Evolutionary conservation across 2,113 vertebrate species (phyloP).

Genomic region (Trematocara macrostoma): DNA sequence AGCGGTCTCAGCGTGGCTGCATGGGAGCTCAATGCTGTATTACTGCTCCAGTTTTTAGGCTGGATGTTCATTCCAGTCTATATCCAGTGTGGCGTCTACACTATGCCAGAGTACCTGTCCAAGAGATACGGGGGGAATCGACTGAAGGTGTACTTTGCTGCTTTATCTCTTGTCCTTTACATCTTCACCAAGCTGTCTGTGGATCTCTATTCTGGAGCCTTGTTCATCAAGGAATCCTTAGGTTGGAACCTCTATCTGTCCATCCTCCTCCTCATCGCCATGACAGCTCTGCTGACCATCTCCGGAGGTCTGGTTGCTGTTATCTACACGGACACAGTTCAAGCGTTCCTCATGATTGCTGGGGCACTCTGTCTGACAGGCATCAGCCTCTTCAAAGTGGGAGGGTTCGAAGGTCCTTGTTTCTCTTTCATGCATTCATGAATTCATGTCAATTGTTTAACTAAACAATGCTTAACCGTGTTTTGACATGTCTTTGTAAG

Average conservation of each 20-base stretch:
- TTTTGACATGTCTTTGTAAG: slow-evolving; percentile 36
- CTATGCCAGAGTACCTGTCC: slow-evolving; percentile 95
- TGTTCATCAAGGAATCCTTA: slow-evolving; percentile 95
- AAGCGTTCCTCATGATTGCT: slow-evolving; percentile 89
- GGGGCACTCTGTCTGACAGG: slow-evolving; percentile 88
- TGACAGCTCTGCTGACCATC: slow-evolving; percentile 90
- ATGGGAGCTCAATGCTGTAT: slow-evolving; percentile 92
- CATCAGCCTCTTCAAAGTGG: slow-evolving; percentile 84
- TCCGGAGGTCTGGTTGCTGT: slow-evolving; percentile 92
- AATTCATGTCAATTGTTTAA: neutral
- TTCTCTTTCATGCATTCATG: neutral
- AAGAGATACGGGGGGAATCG: slow-evolving; percentile 90
- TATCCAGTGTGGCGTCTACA: slow-evolving; percentile 88
- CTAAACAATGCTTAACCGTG: neutral
- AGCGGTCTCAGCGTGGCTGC: slow-evolving; percentile 91
- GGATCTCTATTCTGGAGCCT: slow-evolving; percentile 91
- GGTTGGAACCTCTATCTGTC: slow-evolving; percentile 96
- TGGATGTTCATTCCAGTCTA: slow-evolving; percentile 97
- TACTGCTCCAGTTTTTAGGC: slow-evolving; percentile 90
- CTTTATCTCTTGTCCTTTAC: slow-evolving; percentile 88
- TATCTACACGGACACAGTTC: slow-evolving; percentile 93
- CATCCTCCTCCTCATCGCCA: slow-evolving; percentile 86
- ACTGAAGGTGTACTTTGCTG: slow-evolving; percentile 91
- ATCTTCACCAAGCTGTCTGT: slow-evolving; percentile 97
- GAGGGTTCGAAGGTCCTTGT: slow-evolving; percentile 81